These are phyloP conservation scores for Neosilurus hyrtlii DNA, from an alignment of 2,797 vertebrate genomes.

Conservation along the genomic window DNA sequence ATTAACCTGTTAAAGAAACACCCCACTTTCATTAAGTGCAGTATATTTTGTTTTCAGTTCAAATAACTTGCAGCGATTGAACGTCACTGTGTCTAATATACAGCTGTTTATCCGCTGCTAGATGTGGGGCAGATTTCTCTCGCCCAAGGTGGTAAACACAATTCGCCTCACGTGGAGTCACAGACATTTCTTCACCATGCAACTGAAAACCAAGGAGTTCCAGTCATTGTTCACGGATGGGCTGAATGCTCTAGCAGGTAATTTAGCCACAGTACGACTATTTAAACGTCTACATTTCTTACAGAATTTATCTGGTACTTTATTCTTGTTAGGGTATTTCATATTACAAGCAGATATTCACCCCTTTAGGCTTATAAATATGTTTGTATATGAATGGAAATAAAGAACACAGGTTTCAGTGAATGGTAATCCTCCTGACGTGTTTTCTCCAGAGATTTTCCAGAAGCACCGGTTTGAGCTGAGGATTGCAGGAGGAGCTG, in stretches of 20 bases:
- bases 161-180: conserved; percentile 55
- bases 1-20: not conserved
- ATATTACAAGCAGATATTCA: not conserved
- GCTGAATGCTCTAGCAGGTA: conserved; percentile 84
- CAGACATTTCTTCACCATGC: conserved; percentile 78
- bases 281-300: not conserved
- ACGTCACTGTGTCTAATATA: not conserved
- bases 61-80: not conserved
- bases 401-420: not conserved
- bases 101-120: conserved; percentile 37
- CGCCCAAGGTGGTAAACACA: conserved; percentile 47
- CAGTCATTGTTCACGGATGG: conserved; percentile 86
- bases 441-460: conserved; percentile 78
- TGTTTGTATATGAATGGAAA: not conserved
- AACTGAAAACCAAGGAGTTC: conserved; percentile 83
- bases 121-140: conserved; percentile 72
- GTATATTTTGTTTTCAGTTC: not conserved
- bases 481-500: conserved; percentile 93
- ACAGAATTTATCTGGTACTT: not conserved
- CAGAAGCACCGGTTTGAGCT: conserved; percentile 84
- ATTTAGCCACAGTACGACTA: conserved; percentile 20
- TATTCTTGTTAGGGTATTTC: not conserved
- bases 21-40: too few relatives aligned
- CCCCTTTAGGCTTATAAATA: not conserved
- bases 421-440: not conserved